phyloP scores from a whole-genome alignment of 2,113 vertebrate species.

The Scortum barcoo region DNA sequence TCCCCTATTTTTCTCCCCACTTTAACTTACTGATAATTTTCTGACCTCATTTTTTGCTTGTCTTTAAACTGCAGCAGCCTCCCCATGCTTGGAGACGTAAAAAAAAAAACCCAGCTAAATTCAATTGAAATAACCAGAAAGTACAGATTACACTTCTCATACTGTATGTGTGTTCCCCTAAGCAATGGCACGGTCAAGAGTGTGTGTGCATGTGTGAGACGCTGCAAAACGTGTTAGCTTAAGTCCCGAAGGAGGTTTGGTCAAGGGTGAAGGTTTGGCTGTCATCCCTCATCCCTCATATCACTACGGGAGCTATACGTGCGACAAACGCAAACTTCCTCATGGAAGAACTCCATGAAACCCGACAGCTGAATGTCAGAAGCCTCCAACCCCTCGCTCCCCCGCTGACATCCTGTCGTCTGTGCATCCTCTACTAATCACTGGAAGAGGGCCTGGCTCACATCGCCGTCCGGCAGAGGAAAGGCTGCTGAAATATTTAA shows the following conservation, averaged over 20 bases:
- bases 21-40: too few species aligned
- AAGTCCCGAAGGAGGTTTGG: constrained; percentile 3
- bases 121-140: too few species aligned
- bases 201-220: constrained; percentile 29
- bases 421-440: constrained; percentile 66
- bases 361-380: constrained; percentile 71
- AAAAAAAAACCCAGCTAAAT: too few species aligned
- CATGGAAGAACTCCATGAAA: constrained; percentile 56
- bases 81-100: too few species aligned
- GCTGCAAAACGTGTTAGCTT: constrained; percentile 5
- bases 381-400: constrained; percentile 49
- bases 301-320: constrained; percentile 13
- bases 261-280: constrained; percentile 27
- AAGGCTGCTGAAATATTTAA: constrained; percentile 65
- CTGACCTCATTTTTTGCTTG: background rate
- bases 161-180: background rate
- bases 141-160: background rate
- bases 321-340: constrained; percentile 23
- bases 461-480: constrained; percentile 24
- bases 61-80: background rate
- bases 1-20: background rate
- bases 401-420: constrained; percentile 60
- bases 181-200: background rate
- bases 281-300: constrained; percentile 41
- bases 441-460: constrained; percentile 55